Conservation (phyloP, 2,113 vertebrate genomes). For the Pipa parva region DNA sequence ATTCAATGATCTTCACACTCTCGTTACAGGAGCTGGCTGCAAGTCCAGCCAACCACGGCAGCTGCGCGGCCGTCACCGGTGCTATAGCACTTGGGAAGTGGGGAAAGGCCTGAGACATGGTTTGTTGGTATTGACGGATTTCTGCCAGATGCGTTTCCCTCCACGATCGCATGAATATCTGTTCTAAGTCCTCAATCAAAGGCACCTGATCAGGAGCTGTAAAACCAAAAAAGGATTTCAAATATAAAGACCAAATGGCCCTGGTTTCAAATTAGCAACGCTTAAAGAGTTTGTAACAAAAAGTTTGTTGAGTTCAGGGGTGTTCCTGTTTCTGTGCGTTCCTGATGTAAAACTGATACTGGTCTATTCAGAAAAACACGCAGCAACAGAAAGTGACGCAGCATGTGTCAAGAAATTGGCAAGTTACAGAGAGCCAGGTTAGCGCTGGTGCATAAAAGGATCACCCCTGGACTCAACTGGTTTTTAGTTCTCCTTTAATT, state of each 20-base stretch:
- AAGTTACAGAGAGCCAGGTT: no score
- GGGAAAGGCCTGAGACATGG: slow-evolving; percentile 59
- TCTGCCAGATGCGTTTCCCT: slow-evolving; percentile 86
- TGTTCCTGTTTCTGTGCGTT: no score
- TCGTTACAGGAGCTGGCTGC: slow-evolving; percentile 89
- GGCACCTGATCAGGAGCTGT: slow-evolving; percentile 88
- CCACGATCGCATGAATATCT: slow-evolving; percentile 95
- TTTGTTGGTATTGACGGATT: slow-evolving; percentile 86
- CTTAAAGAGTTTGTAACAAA: background rate
- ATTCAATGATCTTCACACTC: slow-evolving; percentile 81
- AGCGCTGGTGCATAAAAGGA: no score
- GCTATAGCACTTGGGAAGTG: slow-evolving; percentile 58
- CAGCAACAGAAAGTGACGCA: no score
- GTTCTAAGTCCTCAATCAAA: slow-evolving; percentile 91
- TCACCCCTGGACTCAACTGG: no score
- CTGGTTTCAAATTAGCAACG: background rate
- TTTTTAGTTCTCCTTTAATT: no score
- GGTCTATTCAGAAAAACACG: no score
- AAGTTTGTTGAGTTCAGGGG: no score
- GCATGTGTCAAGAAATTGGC: no score
- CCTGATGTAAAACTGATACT: no score
- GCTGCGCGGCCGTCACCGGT: slow-evolving; percentile 78
- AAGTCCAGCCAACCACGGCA: slow-evolving; percentile 91
- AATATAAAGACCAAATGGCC: accelerated
- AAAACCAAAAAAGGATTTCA: background rate